phyloP scores from a whole-genome alignment of 2,797 vertebrate genomes.

The Crossoptilon crossoptilon region DNA sequence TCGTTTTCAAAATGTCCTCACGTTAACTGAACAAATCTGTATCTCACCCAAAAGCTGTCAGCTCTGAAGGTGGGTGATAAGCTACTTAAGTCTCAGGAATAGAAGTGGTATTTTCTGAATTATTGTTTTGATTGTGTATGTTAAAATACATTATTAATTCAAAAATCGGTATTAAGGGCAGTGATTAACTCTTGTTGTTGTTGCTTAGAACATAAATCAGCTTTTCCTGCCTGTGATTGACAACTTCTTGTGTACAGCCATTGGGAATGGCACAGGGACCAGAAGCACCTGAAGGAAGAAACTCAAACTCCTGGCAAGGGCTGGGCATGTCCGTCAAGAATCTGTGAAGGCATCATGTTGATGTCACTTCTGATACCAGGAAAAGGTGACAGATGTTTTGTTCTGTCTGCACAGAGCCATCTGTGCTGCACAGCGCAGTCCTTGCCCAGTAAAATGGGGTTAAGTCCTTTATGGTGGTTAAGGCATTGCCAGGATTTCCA shows the following conservation, averaged over 20 bases:
- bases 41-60: background rate
- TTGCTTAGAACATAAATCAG: background rate
- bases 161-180: background rate
- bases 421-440: background rate
- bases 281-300: background rate
- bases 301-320: background rate
- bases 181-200: background rate
- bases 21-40: background rate
- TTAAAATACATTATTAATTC: background rate
- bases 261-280: background rate
- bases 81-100: background rate
- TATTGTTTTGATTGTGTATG: background rate
- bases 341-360: background rate
- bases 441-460: background rate
- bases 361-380: background rate
- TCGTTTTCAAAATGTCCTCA: background rate
- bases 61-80: background rate
- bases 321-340: background rate
- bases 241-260: background rate
- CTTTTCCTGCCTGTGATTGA: background rate
- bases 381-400: background rate
- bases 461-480: background rate
- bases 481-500: conserved; percentile 14
- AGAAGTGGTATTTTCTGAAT: background rate
- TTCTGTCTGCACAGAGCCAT: background rate